Base-by-base conservation (phyloP, 2,113 vertebrate species). In the Synchiropus splendidus region DNA sequence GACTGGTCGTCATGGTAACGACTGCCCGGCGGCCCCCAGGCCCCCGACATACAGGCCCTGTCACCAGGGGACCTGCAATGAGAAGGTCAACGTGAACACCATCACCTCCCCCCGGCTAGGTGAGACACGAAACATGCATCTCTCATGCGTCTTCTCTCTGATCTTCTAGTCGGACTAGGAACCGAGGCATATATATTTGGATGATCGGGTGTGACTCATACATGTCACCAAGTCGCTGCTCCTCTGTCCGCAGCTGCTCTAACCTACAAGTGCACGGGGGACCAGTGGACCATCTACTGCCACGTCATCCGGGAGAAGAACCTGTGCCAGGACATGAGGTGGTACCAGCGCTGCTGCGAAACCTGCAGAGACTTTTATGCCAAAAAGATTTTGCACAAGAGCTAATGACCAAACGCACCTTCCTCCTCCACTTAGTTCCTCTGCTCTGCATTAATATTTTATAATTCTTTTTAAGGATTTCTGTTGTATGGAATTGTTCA, bases 41-140 rank as follows among this genome's bases (percentile, higher is more conserved):
- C 94, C 90, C 0, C 84, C 88, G 0, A 87, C 91, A 42, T 98
- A 99, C 77, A 79, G 85, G 21, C 89, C 92, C 58, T 99, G 95
- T 67, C 88, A 93, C 73, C 89, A 88, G 32, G 86, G 86, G 15
- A 80, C 77, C 36, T 99, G 95, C 74, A 90, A 91, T 1, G 87
- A 90, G 50, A 91, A 77, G 74, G 79, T 89, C 53, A 92, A 93
- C 0, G 87, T 89, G 66, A 98, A 95, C 83, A 94, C 91, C 67
- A 96, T 97, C 86, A 97, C 94, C 46, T 95, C 92, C 9, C 90
- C 90, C 14, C 85, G 92, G 64, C 89, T 96, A 2, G 92, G 94
- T 98, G 73, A 90, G 90, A 35, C 16, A 18, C 51, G 5, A 0
- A n/a, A 16, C 8, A 16, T 6, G 41, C 4, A 6, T 36, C 35